Evolutionary conservation across 2,113 vertebrate genomes (phyloP).

Genomic region (Cariama cristata): DNA sequence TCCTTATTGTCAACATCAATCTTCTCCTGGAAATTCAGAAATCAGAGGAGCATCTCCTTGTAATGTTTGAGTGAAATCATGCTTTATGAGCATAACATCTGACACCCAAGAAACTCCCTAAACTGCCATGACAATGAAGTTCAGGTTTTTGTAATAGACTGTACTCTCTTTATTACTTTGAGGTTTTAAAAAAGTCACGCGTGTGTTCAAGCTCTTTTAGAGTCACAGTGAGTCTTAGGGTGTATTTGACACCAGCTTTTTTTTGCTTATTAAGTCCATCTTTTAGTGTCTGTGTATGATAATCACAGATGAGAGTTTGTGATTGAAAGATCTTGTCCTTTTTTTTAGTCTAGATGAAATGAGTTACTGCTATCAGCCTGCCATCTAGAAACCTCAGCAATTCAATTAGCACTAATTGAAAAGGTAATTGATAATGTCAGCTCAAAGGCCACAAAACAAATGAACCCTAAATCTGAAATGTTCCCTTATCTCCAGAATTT

Average conservation of each 20-base stretch:
- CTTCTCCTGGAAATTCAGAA: neutral
- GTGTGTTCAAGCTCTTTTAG: neutral
- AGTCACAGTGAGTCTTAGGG: neutral
- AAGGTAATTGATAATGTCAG: conserved; percentile 42
- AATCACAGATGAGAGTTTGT: neutral
- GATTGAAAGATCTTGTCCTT: neutral
- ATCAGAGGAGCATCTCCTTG: neutral
- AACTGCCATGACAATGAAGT: neutral
- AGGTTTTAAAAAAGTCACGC: neutral
- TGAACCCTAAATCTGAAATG: conserved; percentile 17
- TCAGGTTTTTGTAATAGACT: neutral
- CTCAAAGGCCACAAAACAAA: conserved; percentile 3
- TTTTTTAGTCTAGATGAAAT: neutral
- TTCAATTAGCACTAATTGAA: conserved; percentile 50
- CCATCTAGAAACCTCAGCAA: conserved; percentile 26
- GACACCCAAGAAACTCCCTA: neutral
- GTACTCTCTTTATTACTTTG: neutral
- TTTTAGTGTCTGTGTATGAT: neutral
- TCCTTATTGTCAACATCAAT: neutral
- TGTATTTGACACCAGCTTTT: neutral
- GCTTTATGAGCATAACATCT: neutral
- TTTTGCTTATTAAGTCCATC: neutral
- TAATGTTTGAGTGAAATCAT: neutral
- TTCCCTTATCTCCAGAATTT: neutral
- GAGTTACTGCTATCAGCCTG: conserved; percentile 10